phyloP scores from a whole-genome alignment of 2,797 vertebrate species.

The Geotrypetes seraphini region DNA sequence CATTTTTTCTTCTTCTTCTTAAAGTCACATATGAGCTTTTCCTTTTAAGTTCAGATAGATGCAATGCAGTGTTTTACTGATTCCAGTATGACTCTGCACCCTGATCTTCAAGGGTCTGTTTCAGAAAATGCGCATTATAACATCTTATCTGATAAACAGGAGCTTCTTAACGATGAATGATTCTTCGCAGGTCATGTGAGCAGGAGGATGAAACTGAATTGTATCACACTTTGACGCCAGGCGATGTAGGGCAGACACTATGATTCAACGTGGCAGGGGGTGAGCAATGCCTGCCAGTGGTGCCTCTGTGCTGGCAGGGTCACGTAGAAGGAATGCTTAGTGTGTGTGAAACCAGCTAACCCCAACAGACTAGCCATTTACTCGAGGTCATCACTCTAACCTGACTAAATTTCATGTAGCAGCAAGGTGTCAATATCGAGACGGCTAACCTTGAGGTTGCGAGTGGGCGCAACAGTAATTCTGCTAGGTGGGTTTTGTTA shows the following conservation, averaged over 20 bases:
- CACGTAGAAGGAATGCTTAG: constrained; percentile 18
- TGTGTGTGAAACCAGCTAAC: constrained; percentile 50
- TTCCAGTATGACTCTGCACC: too few species aligned
- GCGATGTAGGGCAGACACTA: constrained; percentile 75
- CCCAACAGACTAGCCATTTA: constrained; percentile 3
- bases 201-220: constrained; percentile 70
- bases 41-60: too few species aligned
- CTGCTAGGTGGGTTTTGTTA: too few species aligned
- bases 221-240: constrained; percentile 74
- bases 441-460: too few species aligned
- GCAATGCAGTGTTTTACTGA: too few species aligned
- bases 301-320: constrained; percentile 15
- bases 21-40: too few species aligned
- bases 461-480: too few species aligned
- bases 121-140: too few species aligned
- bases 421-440: neutral
- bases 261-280: constrained; percentile 60
- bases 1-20: too few species aligned
- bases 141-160: neutral
- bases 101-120: too few species aligned
- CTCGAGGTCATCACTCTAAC: constrained; percentile 41
- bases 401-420: constrained; percentile 19
- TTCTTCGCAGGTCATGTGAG: constrained; percentile 84
- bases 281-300: constrained; percentile 48
- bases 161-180: constrained; percentile 44